These are phyloP conservation scores for Drosophila acutilabella DNA, from an alignment of 2,888 invertebrate genomes.

Conservation along the genomic window DNA sequence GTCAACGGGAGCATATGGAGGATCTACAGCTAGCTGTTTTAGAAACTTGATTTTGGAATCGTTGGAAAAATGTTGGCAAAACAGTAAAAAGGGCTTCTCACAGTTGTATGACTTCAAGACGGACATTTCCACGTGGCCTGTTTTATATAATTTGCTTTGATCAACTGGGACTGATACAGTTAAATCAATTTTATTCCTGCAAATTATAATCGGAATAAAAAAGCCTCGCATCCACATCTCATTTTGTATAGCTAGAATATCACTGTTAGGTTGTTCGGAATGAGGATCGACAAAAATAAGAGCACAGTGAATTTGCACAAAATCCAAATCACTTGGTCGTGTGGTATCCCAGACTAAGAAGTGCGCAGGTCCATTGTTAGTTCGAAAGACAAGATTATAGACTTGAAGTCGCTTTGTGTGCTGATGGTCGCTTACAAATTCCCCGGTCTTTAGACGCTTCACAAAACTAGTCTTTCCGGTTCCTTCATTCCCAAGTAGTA, in stretches of 20 bases:
- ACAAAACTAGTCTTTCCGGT: slow-evolving; percentile 6
- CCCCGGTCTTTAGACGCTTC: not conserved
- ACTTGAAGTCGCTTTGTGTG: not conserved
- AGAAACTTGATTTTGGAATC: not conserved
- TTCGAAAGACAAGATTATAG: not conserved
- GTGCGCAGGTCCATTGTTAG: not conserved
- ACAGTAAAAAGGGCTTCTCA: not conserved
- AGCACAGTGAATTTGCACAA: not conserved
- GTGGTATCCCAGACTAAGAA: not conserved
- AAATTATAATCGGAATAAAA: not conserved
- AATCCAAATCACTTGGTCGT: not conserved
- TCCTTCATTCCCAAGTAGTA: not conserved
- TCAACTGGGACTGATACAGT: not conserved
- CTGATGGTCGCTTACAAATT: not conserved
- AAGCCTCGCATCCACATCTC: not conserved
- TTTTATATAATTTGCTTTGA: rapidly evolving
- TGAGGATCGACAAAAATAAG: not conserved
- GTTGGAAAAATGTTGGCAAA: not conserved
- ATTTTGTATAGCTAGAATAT: not conserved
- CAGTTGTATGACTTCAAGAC: not conserved
- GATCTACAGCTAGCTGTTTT: not conserved
- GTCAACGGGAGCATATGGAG: not conserved
- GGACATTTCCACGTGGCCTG: not conserved
- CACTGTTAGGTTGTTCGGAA: rapidly evolving
- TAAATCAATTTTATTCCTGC: not conserved